Base-by-base conservation (phyloP, 2,888 invertebrate genomes). In the Lasioglossum pauxillum region DNA sequence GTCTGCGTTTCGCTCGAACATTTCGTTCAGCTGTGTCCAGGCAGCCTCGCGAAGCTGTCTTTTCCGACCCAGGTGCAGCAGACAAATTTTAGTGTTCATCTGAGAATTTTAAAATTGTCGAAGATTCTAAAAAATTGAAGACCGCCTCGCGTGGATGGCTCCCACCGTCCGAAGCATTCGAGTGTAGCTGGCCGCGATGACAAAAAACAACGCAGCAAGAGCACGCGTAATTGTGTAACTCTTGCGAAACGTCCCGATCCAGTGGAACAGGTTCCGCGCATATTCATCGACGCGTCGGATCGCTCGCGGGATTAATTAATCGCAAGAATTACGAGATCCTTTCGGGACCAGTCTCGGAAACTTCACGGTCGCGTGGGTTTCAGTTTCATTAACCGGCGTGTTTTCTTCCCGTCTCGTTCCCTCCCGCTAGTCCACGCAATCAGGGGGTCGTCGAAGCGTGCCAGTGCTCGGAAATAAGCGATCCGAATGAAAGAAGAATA, bases 171-270 rank as follows among this genome's bases (percentile, higher is more conserved):
- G 53, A 23, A 53, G 49, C 49, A 23, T 8, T 23, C 49, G 49
- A 19, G 49, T 7, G 23, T 2, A 10, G 23, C 53, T 53, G 19
- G 53, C 10, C 8, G 53, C 53, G 23, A 8, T 53, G 53, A 53
- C 53, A 53, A 53, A 53, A 53, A 53, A 23, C 53, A 23, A 23
- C 53, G 53, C 53, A 53, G 53, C 53, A 53, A 78, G 71, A 57
- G 23, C 16, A 72, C 46, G 53, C 64, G n/a, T 35, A 35, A 71
- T 86, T 86, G 78, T 84, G 75, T 78, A 84, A 84, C 49, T 69
- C 71, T 78, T 49, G 46, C 74, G 78, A 76, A 82, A 84, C 60
- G 71, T 35, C 72, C 23, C 31, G 78, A 84, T 75, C 84, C 57
- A 8, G 75, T 27, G 23, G 38, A 73, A 81, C 83, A 46, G 76